Evolutionary conservation across 1,140 invertebrate genomes (phyloP).

Genomic region (Drosophila tropicalis): DNA sequence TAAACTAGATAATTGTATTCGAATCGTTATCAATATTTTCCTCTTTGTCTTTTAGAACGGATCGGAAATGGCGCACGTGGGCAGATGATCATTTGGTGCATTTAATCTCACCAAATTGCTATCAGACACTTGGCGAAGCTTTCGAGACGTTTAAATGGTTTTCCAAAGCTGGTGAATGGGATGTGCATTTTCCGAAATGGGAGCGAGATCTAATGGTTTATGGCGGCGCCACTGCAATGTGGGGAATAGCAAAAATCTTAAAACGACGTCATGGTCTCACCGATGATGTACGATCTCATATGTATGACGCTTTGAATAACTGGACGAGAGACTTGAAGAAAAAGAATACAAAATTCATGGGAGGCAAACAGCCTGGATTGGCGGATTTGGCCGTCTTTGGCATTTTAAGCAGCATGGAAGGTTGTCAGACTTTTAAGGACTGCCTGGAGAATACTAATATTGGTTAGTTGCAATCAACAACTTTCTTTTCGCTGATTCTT

Average conservation of each 20-base stretch:
- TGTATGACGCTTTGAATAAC: constrained; percentile 94
- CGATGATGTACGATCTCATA: constrained; percentile 93
- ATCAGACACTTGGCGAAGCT: constrained; percentile 93
- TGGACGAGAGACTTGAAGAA: constrained; percentile 91
- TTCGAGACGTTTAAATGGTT: constrained; percentile 96
- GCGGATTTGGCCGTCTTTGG: constrained; percentile 98
- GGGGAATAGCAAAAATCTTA: constrained; percentile 93
- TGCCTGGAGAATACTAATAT: constrained; percentile 90
- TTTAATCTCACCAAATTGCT: constrained; percentile 98
- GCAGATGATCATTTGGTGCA: constrained; percentile 95
- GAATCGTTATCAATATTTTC: not conserved
- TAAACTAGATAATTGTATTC: not conserved
- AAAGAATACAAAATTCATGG: constrained; percentile 90
- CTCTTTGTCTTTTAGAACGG: constrained; percentile 86
- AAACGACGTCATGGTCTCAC: constrained; percentile 94
- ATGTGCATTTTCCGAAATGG: constrained; percentile 93
- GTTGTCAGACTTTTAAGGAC: constrained; percentile 96
- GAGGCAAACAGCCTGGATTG: constrained; percentile 94
- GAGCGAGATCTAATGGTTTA: constrained; percentile 96
- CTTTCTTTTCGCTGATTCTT: not conserved
- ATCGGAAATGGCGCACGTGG: constrained; percentile 98
- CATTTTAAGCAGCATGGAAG: constrained; percentile 96
- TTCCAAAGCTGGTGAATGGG: constrained; percentile 95
- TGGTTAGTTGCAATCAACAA: constrained; percentile 29
- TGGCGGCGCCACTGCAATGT: constrained; percentile 97